Evolutionary conservation across 1,140 invertebrate genomes (phyloP).

Genomic region (Eriosoma lanigerum): DNA sequence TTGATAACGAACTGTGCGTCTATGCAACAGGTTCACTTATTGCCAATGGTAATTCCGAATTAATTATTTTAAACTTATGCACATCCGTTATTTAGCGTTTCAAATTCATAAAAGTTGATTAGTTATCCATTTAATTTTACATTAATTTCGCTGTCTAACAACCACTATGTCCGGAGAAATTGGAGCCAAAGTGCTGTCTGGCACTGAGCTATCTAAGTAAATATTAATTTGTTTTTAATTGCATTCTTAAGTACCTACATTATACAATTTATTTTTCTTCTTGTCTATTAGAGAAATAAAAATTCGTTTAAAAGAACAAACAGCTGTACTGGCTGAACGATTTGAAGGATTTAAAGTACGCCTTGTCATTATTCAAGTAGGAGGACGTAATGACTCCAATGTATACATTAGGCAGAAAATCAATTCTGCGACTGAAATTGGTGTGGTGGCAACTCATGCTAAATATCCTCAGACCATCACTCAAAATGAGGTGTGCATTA

Average conservation of each 20-base stretch:
- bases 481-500: conserved; percentile 72
- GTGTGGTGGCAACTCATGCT: conserved; percentile 80
- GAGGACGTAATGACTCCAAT: conserved; percentile 95
- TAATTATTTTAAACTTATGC: not conserved
- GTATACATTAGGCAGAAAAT: conserved; percentile 98
- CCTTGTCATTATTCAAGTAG: conserved; percentile 86
- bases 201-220: conserved; percentile 67
- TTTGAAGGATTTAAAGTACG: conserved; percentile 71
- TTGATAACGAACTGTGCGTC: not conserved
- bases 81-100: not conserved
- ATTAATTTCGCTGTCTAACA: not conserved
- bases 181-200: conserved; percentile 64
- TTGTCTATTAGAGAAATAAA: conserved; percentile 69
- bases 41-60: not conserved
- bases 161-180: conserved; percentile 42
- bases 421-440: conserved; percentile 87
- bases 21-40: not conserved
- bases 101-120: not conserved
- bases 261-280: not conserved
- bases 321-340: conserved; percentile 64
- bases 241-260: not conserved
- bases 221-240: conserved; percentile 53
- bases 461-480: conserved; percentile 80
- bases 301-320: conserved; percentile 68
- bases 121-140: not conserved